Evolutionary conservation across 2,113 vertebrate genomes (phyloP).

Genomic region (Dunckerocampus dactyliophorus): DNA sequence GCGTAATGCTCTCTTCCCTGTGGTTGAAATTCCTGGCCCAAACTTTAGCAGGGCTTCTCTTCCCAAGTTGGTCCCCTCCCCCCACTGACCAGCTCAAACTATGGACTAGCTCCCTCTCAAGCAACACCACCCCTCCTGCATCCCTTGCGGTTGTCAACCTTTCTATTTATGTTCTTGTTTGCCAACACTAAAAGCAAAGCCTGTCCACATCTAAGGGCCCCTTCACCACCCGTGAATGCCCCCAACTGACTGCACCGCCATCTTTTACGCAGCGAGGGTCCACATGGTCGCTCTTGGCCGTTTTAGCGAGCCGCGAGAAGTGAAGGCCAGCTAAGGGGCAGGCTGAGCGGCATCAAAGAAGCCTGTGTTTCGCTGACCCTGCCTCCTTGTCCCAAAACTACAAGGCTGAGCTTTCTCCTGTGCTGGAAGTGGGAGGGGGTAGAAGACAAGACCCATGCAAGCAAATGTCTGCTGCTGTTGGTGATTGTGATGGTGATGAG

Average conservation of each 20-base stretch:
- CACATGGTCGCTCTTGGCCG: slow-evolving; percentile 28
- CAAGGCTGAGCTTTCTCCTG: slow-evolving; percentile 70
- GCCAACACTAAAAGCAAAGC: slow-evolving; percentile 51
- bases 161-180: slow-evolving; percentile 69
- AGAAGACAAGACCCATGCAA: slow-evolving; percentile 43
- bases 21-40: slow-evolving; percentile 53
- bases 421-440: slow-evolving; percentile 49
- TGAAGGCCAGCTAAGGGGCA: slow-evolving; percentile 48
- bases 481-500: neutral
- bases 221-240: neutral
- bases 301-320: slow-evolving; percentile 32
- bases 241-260: slow-evolving; percentile 14
- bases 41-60: slow-evolving; percentile 42
- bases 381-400: slow-evolving; percentile 63
- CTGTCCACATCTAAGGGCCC: slow-evolving; percentile 33
- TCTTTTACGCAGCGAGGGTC: slow-evolving; percentile 47
- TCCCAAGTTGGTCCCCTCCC: slow-evolving; percentile 34
- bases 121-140: slow-evolving; percentile 17
- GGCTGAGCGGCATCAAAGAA: slow-evolving; percentile 64
- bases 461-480: slow-evolving; percentile 43
- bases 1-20: neutral
- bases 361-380: slow-evolving; percentile 67
- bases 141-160: slow-evolving; percentile 45
- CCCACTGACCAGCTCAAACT: slow-evolving; percentile 47
- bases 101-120: slow-evolving; percentile 42